Base-by-base conservation (phyloP, 2,797 vertebrate genomes). In the Acipenser ruthenus region DNA sequence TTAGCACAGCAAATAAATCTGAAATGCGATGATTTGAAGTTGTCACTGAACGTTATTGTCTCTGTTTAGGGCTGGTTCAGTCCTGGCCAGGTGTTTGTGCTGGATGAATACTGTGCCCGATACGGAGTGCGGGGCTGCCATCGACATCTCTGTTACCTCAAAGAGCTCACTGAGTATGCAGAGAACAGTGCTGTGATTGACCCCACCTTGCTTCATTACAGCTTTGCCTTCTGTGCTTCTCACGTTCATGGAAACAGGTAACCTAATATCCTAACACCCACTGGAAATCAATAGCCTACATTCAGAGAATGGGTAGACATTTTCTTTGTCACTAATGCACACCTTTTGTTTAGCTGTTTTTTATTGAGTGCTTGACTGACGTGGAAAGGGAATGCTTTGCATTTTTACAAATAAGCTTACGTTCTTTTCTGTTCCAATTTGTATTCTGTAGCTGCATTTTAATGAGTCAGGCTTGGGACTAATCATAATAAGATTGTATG, bases 231-330 rank as follows among this genome's bases (percentile, higher is more conserved):
- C 89, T 99, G 96, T 64, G 95, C 95, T 74, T 97, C 96, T 71
- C 96, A 99, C 5, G 92, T 98, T 80, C 95, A 98, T 5, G 95
- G 96, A 62, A 99, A 99, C 92, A 94, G 95, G 96, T 98, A 93
- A 75, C 77, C 76, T 80, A 69, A 70, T 56, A 62, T 49, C 71
- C 71, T 77, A 75, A 77, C 67, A 5, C 23, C 3, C 64, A 63
- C 72, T 65, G 64, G 63, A 73, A 77, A 70, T 56, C 6, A 2
- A 68, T 75, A 72, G 76, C 23, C 37, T 18, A 62, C 12, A 37
- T 23, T 18, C 60, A 62, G 60, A 18, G 60, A 62, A 62, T 62
- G 6, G 2, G 18, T 18, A 37, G 18, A 62, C 18, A 13, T 62
- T 62, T 62, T 62, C 18, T 48, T 23, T 37, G 60, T 37, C 60